Evolutionary conservation across 2,113 vertebrate genomes (phyloP), one percentile per base, ranked within the genome.

Genomic region (Megalops atlanticus): DNA sequence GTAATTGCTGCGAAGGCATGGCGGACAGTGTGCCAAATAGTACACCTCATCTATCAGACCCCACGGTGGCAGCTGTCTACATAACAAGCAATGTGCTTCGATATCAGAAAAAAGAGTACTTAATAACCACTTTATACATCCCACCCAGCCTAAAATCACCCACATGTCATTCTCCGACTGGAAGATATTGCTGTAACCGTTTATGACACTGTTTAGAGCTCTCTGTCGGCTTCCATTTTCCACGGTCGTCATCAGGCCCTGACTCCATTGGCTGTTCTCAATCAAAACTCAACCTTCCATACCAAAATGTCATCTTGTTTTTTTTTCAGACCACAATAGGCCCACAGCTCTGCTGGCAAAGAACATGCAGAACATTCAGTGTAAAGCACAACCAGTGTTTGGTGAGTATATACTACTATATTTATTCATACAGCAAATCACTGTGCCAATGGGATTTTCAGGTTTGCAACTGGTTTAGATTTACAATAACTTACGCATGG

Each of bases 211-310:
- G 31, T 35, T 16, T 18, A 71, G 69, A 35, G 31, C 69, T 71
- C 69, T 15, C 15, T 71, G 69, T 71, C 35, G 36, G 3, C 24
- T 71, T 64, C 58, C 58, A 64, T 24, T 27, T 31, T 31, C 58
- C 27, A 31, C 7, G 58, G 27, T 10, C 24, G 58, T 64, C 12
- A 3, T 71, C 35, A 71, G 36, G 35, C 36, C 69, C 33, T 10
- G 69, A 71, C 27, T 71, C 69, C 3, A 27, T 38, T 36, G 36
- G 69, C 69, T 38, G 69, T 71, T 71, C 69, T 71, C 69, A 71
- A 71, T 38, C 33, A 71, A 38, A 71, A 4, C 36, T 35, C 68
- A 38, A 12, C 36, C 36, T 38, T 3, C 33, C 69, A 71, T 21
- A 35, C 1, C 16, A 27, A 36, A 36, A 70, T 38, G 5, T 15